These are phyloP conservation scores for Brachynemurus nebulosus DNA, from an alignment of 2,888 invertebrate species.

Conservation along the genomic window DNA sequence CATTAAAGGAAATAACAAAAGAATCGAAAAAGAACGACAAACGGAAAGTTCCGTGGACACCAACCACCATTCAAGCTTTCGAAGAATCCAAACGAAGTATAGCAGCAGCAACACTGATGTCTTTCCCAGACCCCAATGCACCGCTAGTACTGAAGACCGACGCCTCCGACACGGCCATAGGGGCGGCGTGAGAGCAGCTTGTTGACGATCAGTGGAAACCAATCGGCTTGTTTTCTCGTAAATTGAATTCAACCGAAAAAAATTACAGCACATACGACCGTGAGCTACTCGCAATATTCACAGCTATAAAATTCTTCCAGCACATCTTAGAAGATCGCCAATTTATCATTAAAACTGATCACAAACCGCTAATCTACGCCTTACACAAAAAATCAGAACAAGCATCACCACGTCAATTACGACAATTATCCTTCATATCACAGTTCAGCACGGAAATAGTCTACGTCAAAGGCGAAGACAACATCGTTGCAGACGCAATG, in stretches of 20 bases:
- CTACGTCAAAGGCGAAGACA: no score
- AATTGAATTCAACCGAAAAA: conserved; percentile 21
- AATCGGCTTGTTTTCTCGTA: conserved; percentile 23
- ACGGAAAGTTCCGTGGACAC: no score
- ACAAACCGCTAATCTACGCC: conserved; percentile 25
- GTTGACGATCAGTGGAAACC: conserved; percentile 21
- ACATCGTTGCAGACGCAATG: conserved; percentile 25
- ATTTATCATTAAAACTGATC: conserved; percentile 24
- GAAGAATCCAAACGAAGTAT: not conserved
- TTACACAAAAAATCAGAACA: conserved; percentile 23
- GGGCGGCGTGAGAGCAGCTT: not conserved
- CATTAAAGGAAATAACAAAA: conserved; percentile 22
- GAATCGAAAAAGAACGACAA: no score
- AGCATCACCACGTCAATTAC: no score
- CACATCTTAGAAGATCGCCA: conserved; percentile 26
- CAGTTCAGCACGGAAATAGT: no score
- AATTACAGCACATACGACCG: not conserved
- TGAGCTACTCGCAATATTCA: conserved; percentile 27
- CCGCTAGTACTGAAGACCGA: no score
- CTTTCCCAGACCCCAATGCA: no score
- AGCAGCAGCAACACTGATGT: no score
- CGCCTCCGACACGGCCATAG: no score
- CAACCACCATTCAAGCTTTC: not conserved
- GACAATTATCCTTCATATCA: conserved; percentile 25
- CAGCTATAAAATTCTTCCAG: conserved; percentile 22